Conservation (phyloP, 37 sponge, comb jelly and placozoan species). For the Petrosia ficiformis region DNA sequence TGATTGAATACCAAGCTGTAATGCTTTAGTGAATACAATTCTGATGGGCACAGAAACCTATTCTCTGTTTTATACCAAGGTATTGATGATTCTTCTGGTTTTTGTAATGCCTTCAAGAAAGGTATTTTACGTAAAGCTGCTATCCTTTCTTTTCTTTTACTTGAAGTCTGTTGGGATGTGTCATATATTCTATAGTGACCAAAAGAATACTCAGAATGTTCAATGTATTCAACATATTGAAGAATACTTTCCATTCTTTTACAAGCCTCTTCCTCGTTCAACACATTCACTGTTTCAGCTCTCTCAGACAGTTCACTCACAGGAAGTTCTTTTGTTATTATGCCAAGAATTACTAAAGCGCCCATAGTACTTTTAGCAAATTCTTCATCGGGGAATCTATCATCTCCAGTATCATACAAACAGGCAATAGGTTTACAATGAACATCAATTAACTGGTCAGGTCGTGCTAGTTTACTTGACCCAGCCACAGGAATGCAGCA, state of each 20-base stretch:
- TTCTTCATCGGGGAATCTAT: slow-evolving; percentile 38
- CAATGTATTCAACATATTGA: slow-evolving; percentile 14
- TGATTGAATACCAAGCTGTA: slow-evolving; percentile 19
- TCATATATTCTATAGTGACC: not conserved
- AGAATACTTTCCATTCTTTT: slow-evolving; percentile 16
- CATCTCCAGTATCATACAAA: slow-evolving; percentile 36
- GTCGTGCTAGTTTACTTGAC: not conserved
- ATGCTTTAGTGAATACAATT: not conserved
- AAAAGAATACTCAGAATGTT: not conserved
- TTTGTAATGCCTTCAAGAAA: slow-evolving; percentile 22
- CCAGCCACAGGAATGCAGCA: slow-evolving; percentile 29
- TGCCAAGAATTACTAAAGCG: slow-evolving; percentile 24
- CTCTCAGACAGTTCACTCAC: slow-evolving; percentile 27
- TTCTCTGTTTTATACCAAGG: slow-evolving; percentile 32
- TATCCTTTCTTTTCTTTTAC: slow-evolving; percentile 1
- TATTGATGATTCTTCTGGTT: slow-evolving; percentile 18
- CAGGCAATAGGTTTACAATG: not conserved
- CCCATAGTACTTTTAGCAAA: not conserved
- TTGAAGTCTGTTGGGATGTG: not conserved
- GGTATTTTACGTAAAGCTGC: slow-evolving; percentile 10
- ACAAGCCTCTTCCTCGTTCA: not conserved
- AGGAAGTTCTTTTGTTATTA: slow-evolving; percentile 29
- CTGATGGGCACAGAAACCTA: slow-evolving; percentile 4
- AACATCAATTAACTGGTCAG: slow-evolving; percentile 33
- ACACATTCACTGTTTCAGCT: slow-evolving; percentile 8